Evolutionary conservation across 1,140 invertebrate genomes (phyloP).

Genomic region (Neomicropteryx cornuta): DNA sequence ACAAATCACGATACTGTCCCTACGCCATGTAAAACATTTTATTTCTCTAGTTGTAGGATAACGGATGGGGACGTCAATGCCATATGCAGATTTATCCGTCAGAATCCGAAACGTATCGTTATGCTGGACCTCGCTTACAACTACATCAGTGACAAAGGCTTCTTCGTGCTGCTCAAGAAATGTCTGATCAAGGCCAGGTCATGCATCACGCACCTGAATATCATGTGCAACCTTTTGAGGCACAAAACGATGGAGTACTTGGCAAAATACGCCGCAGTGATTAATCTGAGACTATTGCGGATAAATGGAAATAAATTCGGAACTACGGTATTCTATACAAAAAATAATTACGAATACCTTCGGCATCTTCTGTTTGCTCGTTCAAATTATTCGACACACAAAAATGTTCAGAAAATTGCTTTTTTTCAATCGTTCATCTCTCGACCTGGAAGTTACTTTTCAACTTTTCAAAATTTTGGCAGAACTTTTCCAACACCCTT

Average conservation of each 20-base stretch:
- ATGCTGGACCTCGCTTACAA: conserved; percentile 43
- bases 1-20: conserved; percentile 22
- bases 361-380: conserved; percentile 5
- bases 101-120: conserved; percentile 29
- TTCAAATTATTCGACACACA: too few species aligned
- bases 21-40: conserved; percentile 17
- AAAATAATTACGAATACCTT: conserved; percentile 1
- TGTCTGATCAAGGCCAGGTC: conserved; percentile 26
- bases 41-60: conserved; percentile 25
- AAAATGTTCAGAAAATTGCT: too few species aligned
- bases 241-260: conserved; percentile 26
- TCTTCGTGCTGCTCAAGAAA: conserved; percentile 34
- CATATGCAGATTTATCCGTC: conserved; percentile 33
- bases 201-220: conserved; percentile 32
- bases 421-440: too few species aligned
- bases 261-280: conserved; percentile 21
- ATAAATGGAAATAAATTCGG: conserved; percentile 44
- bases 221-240: conserved; percentile 41
- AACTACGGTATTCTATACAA: conserved; percentile 18
- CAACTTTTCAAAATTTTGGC: too few species aligned
- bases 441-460: too few species aligned
- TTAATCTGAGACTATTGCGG: conserved; percentile 36
- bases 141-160: conserved; percentile 37
- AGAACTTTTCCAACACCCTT: too few species aligned
- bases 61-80: conserved; percentile 33